Base-by-base conservation (phyloP, 2,797 vertebrate genomes). In the Danio choprae region DNA sequence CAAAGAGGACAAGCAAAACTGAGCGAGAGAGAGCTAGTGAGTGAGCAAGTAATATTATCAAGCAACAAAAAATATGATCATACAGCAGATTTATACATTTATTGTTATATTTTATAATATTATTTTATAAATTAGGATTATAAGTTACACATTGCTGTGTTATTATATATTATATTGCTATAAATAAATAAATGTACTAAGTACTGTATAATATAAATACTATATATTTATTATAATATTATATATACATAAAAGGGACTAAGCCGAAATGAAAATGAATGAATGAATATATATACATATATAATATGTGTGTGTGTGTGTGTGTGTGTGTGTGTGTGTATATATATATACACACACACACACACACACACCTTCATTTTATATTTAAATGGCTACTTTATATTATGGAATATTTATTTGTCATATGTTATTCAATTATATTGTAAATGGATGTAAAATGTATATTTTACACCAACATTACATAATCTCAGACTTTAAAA, bases 21-120 rank as follows among this genome's bases (percentile, higher is more conserved):
- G 7, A 77, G 20, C 56, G 20, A 56, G 22, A 68, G 48, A 69
- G 20, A 60, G 13, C 50, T 6, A 58, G 11, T 74, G 20, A 75
- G 58, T 51, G 44, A 41, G 11, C 13, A 44, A 70, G 48, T n/a
- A 1, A 64, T 44, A 18, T 43, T 20, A 48, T 48, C 6, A 64
- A 6, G 18, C n/a, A 38, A 15, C 11, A 63, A 41, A 5, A 18
- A 29, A 43, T 6, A 10, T 13, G 44, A 29, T 67, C 13, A 18
- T 10, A 22, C 20, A 46, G 43, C 43, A 5, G 20, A 22, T 18
- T 15, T 53, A 1, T 16, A 10, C 48, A 40, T 29, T 55, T 70
- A 53, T 38, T 53, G 50, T 69, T 11, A 20, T 36, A 55, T 55
- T 12, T 50, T 16, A 53, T 16, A 48, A 51, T 69, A n/a, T n/a